Conservation (phyloP, 2,113 vertebrate species). For the Nansenia antarctica region DNA sequence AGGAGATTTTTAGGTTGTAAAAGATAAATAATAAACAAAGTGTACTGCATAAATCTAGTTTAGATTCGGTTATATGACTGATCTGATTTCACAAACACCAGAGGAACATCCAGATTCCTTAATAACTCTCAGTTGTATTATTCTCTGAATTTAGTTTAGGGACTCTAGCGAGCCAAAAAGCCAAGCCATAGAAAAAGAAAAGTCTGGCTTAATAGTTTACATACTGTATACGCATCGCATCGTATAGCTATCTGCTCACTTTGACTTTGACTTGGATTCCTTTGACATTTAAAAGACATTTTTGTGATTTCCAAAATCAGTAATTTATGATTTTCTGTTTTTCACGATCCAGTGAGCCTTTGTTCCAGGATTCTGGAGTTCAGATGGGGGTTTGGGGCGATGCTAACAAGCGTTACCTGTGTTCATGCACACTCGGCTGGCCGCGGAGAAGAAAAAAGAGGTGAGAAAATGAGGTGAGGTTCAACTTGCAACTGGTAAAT, state of each 20-base stretch:
- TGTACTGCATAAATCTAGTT: too few species aligned
- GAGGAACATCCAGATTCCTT: too few species aligned
- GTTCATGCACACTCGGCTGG: slow-evolving; percentile 6
- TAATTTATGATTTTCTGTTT: slow-evolving; percentile 35
- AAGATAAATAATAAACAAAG: too few species aligned
- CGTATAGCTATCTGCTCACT: not conserved
- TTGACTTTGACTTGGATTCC: slow-evolving; percentile 13
- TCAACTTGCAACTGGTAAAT: slow-evolving; percentile 27
- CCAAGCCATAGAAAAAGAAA: too few species aligned
- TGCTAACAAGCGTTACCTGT: slow-evolving; percentile 38
- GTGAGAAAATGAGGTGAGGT: slow-evolving; percentile 19
- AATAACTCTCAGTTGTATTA: too few species aligned
- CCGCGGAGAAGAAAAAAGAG: slow-evolving; percentile 14
- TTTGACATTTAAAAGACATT: slow-evolving; percentile 33
- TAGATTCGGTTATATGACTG: too few species aligned
- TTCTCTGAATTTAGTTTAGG: too few species aligned
- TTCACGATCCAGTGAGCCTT: slow-evolving; percentile 21
- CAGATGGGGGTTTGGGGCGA: not conserved
- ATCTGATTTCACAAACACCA: too few species aligned
- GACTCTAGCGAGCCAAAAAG: too few species aligned
- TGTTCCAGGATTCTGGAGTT: slow-evolving; percentile 37
- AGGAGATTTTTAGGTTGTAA: too few species aligned
- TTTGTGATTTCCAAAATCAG: slow-evolving; percentile 34
- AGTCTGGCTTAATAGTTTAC: too few species aligned
- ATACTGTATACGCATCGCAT: too few species aligned